Percentiles rank a stretch among this genome's conserved stretches.
Conservation (phyloP, 2,888 invertebrate genomes). For the Oscheius sp. region DNA sequence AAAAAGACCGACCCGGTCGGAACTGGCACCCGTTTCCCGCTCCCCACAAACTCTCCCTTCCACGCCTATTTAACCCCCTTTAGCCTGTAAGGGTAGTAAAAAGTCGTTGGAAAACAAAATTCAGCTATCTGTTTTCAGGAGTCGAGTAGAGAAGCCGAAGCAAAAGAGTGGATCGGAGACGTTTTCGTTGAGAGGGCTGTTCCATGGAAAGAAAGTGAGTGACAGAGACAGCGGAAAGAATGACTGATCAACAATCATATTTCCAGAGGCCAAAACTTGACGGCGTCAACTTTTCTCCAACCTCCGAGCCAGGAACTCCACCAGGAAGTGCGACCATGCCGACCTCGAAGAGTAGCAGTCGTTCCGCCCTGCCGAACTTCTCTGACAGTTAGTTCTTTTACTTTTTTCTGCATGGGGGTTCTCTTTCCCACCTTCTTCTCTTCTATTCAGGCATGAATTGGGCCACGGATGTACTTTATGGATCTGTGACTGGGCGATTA, state of each 20-base stretch:
- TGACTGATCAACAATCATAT: too few species aligned
- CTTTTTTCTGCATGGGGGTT: background rate
- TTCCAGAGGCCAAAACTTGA: too few species aligned
- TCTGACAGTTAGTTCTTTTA: conserved; percentile 6
- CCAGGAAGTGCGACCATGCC: conserved; percentile 2
- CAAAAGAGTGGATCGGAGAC: conserved; percentile 49
- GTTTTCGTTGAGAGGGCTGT: conserved; percentile 48
- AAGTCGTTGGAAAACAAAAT: background rate
- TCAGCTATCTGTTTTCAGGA: background rate
- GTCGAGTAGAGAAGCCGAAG: conserved; percentile 39
- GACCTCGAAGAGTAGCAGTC: background rate
- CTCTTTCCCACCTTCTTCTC: background rate
- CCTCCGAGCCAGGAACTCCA: too few species aligned
- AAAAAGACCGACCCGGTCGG: background rate
- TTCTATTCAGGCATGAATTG: background rate
- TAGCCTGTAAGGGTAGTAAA: conserved; percentile 1
- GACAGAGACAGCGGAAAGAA: background rate
- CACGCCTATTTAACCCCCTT: background rate
- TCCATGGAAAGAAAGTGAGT: conserved; percentile 21
- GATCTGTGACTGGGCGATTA: background rate
- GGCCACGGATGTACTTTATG: background rate
- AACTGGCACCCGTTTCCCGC: background rate
- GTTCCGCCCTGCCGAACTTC: background rate
- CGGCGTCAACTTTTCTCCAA: too few species aligned
- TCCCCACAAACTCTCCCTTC: background rate